These are phyloP conservation scores for Bergia puertoricense DNA, from an alignment of 92 coral and sea anemone species.

Conservation along the genomic window DNA sequence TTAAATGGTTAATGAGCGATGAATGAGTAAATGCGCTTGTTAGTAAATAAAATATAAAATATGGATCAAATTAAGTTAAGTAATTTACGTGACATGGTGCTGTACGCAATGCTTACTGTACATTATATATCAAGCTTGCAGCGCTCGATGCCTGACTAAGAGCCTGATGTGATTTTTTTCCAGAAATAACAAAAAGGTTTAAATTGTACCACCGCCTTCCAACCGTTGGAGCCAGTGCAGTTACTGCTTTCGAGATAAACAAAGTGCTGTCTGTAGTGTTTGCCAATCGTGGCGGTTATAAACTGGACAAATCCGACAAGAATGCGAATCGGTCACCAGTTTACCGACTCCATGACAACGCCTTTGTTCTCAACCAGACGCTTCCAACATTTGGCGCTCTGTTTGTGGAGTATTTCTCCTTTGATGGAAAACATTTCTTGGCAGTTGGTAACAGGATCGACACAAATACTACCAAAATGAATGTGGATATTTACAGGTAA, in stretches of 20 bases:
- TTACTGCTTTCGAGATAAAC: constrained; percentile 29
- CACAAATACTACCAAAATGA: constrained; percentile 9
- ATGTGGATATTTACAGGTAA: constrained; percentile 28
- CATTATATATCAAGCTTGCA: no score
- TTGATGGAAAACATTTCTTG: constrained; percentile 28
- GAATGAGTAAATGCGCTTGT: no score
- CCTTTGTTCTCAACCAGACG: constrained; percentile 17
- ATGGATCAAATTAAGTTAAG: no score
- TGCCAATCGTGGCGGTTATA: constrained; percentile 31
- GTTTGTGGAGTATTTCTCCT: constrained; percentile 19
- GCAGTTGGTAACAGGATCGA: constrained; percentile 23
- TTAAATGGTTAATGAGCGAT: no score
- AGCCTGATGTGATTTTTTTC: background rate
- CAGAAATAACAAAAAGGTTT: constrained; percentile 10
- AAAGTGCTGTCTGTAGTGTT: constrained; percentile 1
- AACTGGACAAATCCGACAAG: constrained; percentile 11
- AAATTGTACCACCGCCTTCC: constrained; percentile 18
- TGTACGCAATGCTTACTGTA: no score
- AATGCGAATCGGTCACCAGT: constrained; percentile 19
- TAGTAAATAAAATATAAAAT: no score
- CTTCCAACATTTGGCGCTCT: constrained; percentile 27
- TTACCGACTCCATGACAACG: constrained; percentile 7
- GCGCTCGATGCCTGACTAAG: no score
- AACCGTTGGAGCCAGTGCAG: constrained; percentile 34
- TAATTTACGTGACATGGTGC: no score